Conservation (phyloP, 2,113 vertebrate genomes). For the Chinchilla lanigera region DNA sequence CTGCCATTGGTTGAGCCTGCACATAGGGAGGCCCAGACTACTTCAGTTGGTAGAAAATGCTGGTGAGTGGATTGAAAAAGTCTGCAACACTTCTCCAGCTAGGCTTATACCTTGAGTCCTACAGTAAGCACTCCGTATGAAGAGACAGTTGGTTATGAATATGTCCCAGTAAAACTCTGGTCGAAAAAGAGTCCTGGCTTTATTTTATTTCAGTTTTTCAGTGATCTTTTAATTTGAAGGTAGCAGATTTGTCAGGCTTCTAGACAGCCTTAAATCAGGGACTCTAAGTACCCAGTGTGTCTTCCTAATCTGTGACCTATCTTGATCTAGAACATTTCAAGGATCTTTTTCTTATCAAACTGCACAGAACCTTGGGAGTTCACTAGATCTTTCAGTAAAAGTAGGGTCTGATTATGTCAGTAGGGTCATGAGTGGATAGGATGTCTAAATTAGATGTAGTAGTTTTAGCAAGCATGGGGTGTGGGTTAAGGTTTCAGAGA, state of each 20-base stretch:
- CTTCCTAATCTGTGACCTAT: neutral
- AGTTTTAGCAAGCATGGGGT: neutral
- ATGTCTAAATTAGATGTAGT: neutral
- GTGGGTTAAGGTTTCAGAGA: neutral
- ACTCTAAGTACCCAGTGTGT: neutral
- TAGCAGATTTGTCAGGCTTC: neutral
- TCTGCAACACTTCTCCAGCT: neutral
- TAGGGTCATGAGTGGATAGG: neutral
- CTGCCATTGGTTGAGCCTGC: neutral
- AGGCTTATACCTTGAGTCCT: neutral
- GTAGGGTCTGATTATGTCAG: neutral
- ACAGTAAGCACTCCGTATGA: neutral
- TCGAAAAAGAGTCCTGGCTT: neutral
- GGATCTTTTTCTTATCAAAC: neutral
- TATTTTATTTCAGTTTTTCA: conserved; percentile 1
- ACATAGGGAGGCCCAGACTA: neutral
- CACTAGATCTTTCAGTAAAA: neutral
- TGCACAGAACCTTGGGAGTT: neutral
- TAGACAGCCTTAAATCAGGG: neutral
- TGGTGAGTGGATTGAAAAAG: neutral
- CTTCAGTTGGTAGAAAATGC: neutral
- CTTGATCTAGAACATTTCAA: neutral
- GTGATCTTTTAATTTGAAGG: conserved; percentile 28
- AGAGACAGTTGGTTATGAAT: neutral
- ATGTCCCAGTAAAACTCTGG: neutral